Conservation (phyloP, 2,113 vertebrate genomes). For the Fregata magnificens region DNA sequence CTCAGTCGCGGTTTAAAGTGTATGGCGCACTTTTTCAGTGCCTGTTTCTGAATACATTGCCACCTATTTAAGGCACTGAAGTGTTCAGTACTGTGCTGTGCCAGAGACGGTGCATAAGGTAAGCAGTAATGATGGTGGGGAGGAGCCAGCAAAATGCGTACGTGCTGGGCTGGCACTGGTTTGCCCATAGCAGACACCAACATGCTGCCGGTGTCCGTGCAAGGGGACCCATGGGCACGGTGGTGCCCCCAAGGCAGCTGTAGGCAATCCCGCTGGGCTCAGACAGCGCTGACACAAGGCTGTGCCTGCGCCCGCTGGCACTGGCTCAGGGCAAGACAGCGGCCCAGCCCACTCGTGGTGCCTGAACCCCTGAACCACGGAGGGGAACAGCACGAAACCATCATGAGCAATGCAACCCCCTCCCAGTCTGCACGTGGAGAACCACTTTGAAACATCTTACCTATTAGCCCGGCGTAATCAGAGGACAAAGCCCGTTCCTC, state of each 20-base stretch:
- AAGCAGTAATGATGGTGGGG: background rate
- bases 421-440: fast-evolving
- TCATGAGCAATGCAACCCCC: fast-evolving
- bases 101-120: fast-evolving
- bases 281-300: background rate
- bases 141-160: background rate
- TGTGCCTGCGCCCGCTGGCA: fast-evolving
- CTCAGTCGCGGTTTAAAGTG: background rate
- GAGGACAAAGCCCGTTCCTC: background rate
- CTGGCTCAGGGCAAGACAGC: background rate
- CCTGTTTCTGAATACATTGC: background rate
- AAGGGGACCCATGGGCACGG: fast-evolving
- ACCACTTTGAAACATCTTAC: background rate
- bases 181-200: fast-evolving
- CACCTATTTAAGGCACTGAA: background rate
- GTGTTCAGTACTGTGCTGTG: fast-evolving
- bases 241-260: background rate
- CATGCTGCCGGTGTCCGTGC: background rate
- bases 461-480: fast-evolving
- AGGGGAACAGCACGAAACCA: background rate
- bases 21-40: too few relatives aligned
- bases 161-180: background rate
- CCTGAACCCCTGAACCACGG: background rate
- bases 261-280: fast-evolving
- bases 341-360: fast-evolving